Evolutionary conservation across 2,113 vertebrate genomes (phyloP).

Genomic region (Myotis brandtii): DNA sequence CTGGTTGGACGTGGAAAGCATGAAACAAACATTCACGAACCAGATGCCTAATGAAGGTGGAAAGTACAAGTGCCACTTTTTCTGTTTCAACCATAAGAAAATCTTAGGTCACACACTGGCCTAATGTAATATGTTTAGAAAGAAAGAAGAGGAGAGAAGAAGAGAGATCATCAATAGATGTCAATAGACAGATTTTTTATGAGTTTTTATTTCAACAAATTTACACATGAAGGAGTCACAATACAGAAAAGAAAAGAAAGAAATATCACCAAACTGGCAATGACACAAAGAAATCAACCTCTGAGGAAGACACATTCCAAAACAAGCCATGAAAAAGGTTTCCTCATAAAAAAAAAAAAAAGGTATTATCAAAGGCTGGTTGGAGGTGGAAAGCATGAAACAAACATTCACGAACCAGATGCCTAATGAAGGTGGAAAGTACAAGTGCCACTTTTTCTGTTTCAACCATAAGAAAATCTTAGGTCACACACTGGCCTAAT

Average conservation of each 20-base stretch:
- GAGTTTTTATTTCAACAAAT: background rate
- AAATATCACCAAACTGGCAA: background rate
- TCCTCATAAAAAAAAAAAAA: background rate
- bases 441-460: background rate
- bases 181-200: background rate
- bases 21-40: background rate
- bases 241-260: conserved; percentile 46
- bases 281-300: background rate
- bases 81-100: conserved; percentile 11
- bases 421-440: background rate
- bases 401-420: background rate
- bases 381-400: background rate
- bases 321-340: background rate
- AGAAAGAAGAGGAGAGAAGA: background rate
- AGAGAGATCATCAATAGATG: background rate
- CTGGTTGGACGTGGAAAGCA: background rate
- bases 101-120: background rate
- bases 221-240: conserved; percentile 21
- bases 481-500: background rate
- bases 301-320: background rate
- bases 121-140: background rate
- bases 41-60: background rate
- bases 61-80: background rate
- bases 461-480: conserved; percentile 3
- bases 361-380: background rate